These are phyloP conservation scores for Eurypyga helias DNA, from an alignment of 2,113 vertebrate species.

Conservation along the genomic window DNA sequence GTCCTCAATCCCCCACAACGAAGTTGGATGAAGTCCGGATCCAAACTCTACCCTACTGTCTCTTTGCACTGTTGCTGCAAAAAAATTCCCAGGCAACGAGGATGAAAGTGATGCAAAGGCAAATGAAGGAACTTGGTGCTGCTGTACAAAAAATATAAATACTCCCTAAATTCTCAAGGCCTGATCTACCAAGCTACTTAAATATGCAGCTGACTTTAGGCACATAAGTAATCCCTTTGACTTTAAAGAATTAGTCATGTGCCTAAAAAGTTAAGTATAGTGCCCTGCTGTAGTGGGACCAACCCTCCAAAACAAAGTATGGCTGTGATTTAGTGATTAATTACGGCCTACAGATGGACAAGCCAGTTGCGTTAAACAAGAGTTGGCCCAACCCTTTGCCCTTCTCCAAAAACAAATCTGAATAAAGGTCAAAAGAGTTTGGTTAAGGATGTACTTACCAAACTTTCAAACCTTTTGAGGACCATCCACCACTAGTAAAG, in stretches of 20 bases:
- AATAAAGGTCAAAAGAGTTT: conserved; percentile 71
- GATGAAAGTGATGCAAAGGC: background rate
- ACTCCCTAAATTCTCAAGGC: background rate
- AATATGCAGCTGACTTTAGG: conserved; percentile 27
- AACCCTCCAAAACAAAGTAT: conserved; percentile 42
- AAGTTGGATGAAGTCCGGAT: background rate
- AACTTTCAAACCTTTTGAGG: conserved; percentile 59
- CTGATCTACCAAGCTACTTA: background rate
- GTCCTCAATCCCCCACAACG: background rate
- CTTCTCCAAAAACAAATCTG: conserved; percentile 51
- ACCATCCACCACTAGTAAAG: conserved; percentile 22
- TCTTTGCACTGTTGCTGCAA: background rate
- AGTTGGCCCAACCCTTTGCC: conserved; percentile 61
- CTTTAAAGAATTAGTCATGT: conserved; percentile 38
- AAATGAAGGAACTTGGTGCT: background rate
- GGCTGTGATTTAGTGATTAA: conserved; percentile 53
- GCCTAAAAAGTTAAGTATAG: conserved; percentile 23
- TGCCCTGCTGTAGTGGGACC: background rate
- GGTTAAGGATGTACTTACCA: conserved; percentile 65
- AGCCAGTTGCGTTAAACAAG: conserved; percentile 59
- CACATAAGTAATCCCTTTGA: conserved; percentile 40
- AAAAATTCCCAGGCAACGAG: background rate
- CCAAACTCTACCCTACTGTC: background rate
- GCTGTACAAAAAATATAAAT: background rate
- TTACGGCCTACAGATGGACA: conserved; percentile 29